Evolutionary conservation across 2,888 invertebrate species (phyloP).

Genomic region (Geotrupes spiniger): DNA sequence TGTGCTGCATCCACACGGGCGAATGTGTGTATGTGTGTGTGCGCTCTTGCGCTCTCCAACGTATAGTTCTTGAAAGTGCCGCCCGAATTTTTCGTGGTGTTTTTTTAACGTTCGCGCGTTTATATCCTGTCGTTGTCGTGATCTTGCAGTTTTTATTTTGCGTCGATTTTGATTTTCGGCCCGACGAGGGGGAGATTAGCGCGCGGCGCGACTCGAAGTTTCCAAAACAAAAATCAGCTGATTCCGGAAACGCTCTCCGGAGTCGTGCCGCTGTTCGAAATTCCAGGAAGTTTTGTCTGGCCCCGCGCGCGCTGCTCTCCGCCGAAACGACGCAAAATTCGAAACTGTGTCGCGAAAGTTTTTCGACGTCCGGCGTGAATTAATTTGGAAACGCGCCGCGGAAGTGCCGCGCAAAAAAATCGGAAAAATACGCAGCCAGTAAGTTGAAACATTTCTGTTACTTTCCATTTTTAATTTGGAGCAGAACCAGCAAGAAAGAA

Average conservation of each 20-base stretch:
- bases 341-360: no score
- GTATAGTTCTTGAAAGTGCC: constrained; percentile 26
- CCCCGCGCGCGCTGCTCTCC: neutral
- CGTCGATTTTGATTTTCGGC: no score
- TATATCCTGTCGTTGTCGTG: neutral
- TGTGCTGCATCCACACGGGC: constrained; percentile 8
- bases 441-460: no score
- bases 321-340: no score
- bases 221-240: constrained; percentile 23
- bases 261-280: no score
- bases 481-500: no score
- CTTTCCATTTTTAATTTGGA: no score
- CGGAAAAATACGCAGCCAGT: no score
- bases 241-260: constrained; percentile 11
- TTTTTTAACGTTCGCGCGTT: neutral
- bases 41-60: constrained; percentile 28
- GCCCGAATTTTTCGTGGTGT: constrained; percentile 13
- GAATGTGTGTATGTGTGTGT: constrained; percentile 24
- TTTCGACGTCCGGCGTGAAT: no score
- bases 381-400: no score
- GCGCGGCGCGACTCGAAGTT: constrained; percentile 8
- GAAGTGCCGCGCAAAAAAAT: no score
- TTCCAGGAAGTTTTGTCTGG: neutral
- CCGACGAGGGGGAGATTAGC: no score
- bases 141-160: neutral